Evolutionary conservation across 2,113 vertebrate species (phyloP).

Genomic region (Meriones unguiculatus): DNA sequence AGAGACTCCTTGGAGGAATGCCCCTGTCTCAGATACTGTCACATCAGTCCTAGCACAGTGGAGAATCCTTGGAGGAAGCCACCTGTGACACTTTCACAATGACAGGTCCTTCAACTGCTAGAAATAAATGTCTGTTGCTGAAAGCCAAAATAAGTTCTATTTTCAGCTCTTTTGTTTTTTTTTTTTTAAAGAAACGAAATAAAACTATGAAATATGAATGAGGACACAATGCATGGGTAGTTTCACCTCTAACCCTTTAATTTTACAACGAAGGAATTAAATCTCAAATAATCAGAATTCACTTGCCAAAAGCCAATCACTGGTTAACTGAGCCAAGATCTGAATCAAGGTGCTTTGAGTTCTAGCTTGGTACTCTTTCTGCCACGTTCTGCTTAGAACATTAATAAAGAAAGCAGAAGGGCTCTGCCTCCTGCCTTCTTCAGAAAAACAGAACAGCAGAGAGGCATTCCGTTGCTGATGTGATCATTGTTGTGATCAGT

Average conservation of each 20-base stretch:
- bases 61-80: not conserved
- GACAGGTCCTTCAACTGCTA: not conserved
- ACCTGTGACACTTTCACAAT: not conserved
- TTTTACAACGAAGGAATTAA: slow-evolving; percentile 39
- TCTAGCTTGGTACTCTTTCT: not conserved
- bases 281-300: not conserved
- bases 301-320: not conserved
- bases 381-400: not conserved
- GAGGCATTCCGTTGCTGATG: not conserved
- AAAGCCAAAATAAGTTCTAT: not conserved
- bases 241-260: not conserved
- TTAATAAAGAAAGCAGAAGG: slow-evolving; percentile 18
- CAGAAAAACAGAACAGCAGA: not conserved
- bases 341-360: not conserved
- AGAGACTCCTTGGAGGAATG: not conserved
- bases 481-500: not conserved
- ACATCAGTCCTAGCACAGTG: not conserved
- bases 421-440: not conserved
- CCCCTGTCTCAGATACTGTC: not conserved
- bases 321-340: not conserved
- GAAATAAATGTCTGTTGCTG: not conserved
- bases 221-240: not conserved
- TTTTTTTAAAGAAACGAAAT: not conserved
- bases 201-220: not conserved
- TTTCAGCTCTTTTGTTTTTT: not conserved